Evolutionary conservation across 2,113 vertebrate species (phyloP).

Genomic region (Solenodon paradoxus): DNA sequence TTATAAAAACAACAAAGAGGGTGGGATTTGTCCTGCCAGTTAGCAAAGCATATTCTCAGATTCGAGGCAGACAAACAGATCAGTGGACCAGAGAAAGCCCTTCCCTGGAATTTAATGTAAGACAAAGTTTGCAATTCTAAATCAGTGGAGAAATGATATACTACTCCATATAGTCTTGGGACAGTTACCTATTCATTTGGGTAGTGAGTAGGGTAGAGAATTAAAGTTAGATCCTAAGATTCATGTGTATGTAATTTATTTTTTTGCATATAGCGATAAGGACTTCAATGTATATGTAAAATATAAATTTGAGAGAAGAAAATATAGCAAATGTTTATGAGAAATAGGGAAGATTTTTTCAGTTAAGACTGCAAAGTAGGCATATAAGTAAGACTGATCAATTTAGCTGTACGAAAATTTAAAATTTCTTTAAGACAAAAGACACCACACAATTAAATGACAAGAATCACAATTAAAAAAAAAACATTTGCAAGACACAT

Average conservation of each 20-base stretch:
- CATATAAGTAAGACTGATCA: not conserved
- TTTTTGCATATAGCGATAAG: not conserved
- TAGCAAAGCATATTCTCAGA: slow-evolving; percentile 12
- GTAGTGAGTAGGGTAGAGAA: too few relatives aligned
- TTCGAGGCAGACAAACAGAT: slow-evolving; percentile 23
- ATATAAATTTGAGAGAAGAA: slow-evolving; percentile 18
- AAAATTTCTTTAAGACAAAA: slow-evolving; percentile 44
- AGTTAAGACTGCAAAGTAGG: not conserved
- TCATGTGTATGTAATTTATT: not conserved
- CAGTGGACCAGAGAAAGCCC: not conserved
- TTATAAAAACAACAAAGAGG: slow-evolving; percentile 32
- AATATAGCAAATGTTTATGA: slow-evolving; percentile 22
- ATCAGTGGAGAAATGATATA: not conserved
- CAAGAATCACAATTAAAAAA: slow-evolving; percentile 21
- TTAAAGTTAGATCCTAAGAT: slow-evolving; percentile 13
- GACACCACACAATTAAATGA: not conserved
- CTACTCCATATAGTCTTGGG: not conserved
- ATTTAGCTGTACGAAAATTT: not conserved
- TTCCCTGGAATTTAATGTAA: not conserved
- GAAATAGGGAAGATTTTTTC: not conserved
- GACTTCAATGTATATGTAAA: not conserved
- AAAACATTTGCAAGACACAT: slow-evolving; percentile 22
- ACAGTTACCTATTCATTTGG: not conserved
- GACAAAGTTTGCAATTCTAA: not conserved
- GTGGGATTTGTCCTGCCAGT: not conserved